Base-by-base conservation (phyloP, 2,797 vertebrate species). In the Martes flavigula region DNA sequence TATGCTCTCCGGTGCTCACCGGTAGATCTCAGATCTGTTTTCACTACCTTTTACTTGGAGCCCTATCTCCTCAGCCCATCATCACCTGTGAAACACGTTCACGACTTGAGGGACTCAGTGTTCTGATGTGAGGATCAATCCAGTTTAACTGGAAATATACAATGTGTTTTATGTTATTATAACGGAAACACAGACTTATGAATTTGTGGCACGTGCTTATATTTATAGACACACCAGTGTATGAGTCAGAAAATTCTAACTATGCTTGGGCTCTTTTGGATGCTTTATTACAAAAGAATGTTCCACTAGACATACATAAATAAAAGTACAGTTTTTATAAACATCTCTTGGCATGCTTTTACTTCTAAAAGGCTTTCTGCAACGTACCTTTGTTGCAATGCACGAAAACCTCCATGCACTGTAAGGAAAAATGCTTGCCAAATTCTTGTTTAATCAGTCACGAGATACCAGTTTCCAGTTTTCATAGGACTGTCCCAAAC, bases 171-270 rank as follows among this genome's bases (percentile, higher is more conserved):
- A 90, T 86, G 85, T 87, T 73, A 40, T 88, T 51, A 82, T 78
- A n/a, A 75, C 27, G 73, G 85, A 96, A 93, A 93, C 90, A 77
- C 7, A n/a, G 12, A n/a, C 21, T 79, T 82, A 25, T 27, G 83
- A 70, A 70, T 93, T 93, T 93, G 64, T 93, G 75, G 25, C 48
- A 14, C n/a, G 1, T 30, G 25, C 11, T 70, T 56, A 10, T 81
- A 51, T 90, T 93, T 72, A 23, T 81, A 58, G 35, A 62, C 35
- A 54, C 14, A 84, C 25, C 14, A 43, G 58, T 68, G 13, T 93
- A 21, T 79, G 82, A 94, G 23, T 86, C 90, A 25, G 94, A 92
- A 84, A 91, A 88, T 90, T 94, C 56, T 72, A 84, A 75, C 21
- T 68, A 68, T 40, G 25, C 17, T 62, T 79, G 68, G 38, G 35